These are phyloP conservation scores for Cordilura impudica DNA, from an alignment of 2,888 invertebrate genomes.

Conservation along the genomic window DNA sequence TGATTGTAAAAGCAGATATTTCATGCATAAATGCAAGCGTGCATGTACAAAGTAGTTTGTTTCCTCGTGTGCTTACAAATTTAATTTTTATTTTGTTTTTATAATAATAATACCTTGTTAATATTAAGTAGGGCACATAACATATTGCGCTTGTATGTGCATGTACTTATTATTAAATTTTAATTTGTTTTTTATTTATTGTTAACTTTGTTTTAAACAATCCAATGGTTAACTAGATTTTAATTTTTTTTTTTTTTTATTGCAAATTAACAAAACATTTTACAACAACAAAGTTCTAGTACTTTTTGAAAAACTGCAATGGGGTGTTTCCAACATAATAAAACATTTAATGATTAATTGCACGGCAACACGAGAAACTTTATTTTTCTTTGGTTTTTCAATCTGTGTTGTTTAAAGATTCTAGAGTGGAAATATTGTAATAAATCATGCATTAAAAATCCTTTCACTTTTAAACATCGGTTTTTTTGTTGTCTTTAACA, in stretches of 20 bases:
- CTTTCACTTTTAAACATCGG: constrained; percentile 54
- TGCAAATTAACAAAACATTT: constrained; percentile 51
- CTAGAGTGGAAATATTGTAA: constrained; percentile 14
- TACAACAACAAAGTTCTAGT: background rate
- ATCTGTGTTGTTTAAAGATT: constrained; percentile 24
- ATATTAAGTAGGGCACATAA: constrained; percentile 54
- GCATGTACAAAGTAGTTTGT: constrained; percentile 64
- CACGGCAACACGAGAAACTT: constrained; percentile 54
- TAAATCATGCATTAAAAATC: constrained; percentile 58
- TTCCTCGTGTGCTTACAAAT: constrained; percentile 63
- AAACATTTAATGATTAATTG: constrained; percentile 62
- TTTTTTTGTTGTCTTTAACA: too few species aligned
- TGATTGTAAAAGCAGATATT: background rate
- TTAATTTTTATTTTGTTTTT: too few species aligned
- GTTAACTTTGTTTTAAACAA: constrained; percentile 31
- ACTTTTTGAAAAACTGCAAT: constrained; percentile 7
- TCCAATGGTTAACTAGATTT: constrained; percentile 30
- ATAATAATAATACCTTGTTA: constrained; percentile 58
- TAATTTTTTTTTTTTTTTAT: constrained; percentile 34
- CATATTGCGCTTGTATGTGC: background rate
- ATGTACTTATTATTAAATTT: constrained; percentile 8
- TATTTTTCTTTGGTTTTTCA: constrained; percentile 32
- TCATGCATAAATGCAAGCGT: constrained; percentile 36
- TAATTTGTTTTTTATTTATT: constrained; percentile 29
- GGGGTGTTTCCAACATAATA: constrained; percentile 58